These are phyloP conservation scores for Keiferia lycopersicella DNA, from an alignment of 2,888 invertebrate genomes.

Conservation along the genomic window DNA sequence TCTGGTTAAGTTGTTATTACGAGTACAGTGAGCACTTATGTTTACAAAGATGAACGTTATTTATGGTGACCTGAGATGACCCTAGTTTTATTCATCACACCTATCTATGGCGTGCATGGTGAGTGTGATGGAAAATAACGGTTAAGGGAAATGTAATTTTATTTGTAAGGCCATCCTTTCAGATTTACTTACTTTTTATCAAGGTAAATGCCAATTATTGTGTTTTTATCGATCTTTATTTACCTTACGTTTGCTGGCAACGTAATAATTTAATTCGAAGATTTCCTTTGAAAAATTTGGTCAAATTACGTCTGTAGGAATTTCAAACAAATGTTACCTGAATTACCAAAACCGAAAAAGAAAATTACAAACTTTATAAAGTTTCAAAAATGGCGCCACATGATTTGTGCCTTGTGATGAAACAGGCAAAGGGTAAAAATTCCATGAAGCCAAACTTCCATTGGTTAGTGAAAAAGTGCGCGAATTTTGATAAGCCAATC, in stretches of 20 bases:
- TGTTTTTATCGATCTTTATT: too few species aligned
- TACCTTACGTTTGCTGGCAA: too few species aligned
- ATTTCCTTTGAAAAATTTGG: too few species aligned
- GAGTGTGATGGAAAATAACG: slow-evolving; percentile 21
- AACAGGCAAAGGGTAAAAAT: background rate
- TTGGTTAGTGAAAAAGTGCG: background rate
- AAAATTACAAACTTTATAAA: background rate
- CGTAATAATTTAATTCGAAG: too few species aligned
- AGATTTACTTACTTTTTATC: background rate
- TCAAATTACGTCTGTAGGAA: too few species aligned
- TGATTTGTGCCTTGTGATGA: background rate
- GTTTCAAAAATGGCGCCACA: background rate
- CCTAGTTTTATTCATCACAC: background rate
- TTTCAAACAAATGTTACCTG: too few species aligned
- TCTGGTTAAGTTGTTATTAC: slow-evolving; percentile 17
- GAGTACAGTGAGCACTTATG: background rate
- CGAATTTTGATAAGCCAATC: background rate
- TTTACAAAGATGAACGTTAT: slow-evolving; percentile 16
- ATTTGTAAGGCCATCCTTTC: background rate
- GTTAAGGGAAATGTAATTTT: background rate
- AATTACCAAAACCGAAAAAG: background rate
- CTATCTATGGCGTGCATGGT: slow-evolving; percentile 11
- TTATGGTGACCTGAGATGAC: slow-evolving; percentile 11
- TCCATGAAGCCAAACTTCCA: background rate
- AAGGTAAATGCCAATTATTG: too few species aligned